A percentile compares a stretch with the other conserved stretches of the same genome.
Evolutionary conservation across 2,888 invertebrate species (phyloP).

Genomic region (Caenorhabditis sp.): DNA sequence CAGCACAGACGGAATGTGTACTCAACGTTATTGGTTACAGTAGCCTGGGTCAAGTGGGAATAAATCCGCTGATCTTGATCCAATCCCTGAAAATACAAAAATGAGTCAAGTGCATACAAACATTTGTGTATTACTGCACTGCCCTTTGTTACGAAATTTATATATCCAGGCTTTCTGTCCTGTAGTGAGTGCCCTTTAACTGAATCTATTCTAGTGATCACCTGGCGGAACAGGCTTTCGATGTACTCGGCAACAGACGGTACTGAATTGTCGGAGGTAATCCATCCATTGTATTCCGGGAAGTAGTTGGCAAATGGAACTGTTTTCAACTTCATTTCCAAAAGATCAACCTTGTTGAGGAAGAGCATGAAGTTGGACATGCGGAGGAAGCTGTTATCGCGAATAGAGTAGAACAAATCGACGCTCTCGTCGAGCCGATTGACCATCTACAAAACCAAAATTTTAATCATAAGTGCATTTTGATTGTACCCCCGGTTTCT

Average conservation of each 20-base stretch:
- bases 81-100: constrained; percentile 38
- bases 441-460: constrained; percentile 30
- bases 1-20: constrained; percentile 64
- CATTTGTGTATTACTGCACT: neutral
- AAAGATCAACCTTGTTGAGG: constrained; percentile 68
- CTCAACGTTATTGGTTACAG: constrained; percentile 62
- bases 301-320: constrained; percentile 56
- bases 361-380: constrained; percentile 68
- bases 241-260: constrained; percentile 56
- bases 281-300: constrained; percentile 48
- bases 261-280: constrained; percentile 35
- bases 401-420: constrained; percentile 66
- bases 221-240: constrained; percentile 64
- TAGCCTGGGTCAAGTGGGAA: constrained; percentile 64
- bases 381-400: constrained; percentile 62
- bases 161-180: constrained; percentile 13
- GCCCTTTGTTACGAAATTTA: neutral
- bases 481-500: constrained; percentile 41
- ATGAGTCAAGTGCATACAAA: constrained; percentile 6
- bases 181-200: neutral
- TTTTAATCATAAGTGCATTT: neutral
- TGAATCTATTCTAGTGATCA: constrained; percentile 39
- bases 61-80: constrained; percentile 43
- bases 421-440: constrained; percentile 66
- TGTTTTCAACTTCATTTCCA: constrained; percentile 53